Conservation (phyloP, 2,888 invertebrate species). For the Idaea biselata region DNA sequence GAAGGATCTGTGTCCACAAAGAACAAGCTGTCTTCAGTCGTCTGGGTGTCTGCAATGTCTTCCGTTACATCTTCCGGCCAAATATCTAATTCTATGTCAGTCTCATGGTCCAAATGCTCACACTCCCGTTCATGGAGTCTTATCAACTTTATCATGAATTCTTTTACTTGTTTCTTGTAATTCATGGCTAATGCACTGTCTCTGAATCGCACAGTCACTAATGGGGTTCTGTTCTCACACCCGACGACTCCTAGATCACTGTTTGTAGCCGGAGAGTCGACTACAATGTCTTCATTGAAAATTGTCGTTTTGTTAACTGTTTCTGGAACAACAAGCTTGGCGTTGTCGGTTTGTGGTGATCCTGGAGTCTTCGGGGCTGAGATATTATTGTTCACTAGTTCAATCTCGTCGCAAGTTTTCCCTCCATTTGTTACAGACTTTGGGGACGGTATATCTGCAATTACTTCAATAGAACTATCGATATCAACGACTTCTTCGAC, state of each 20-base stretch:
- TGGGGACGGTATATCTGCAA: constrained; percentile 29
- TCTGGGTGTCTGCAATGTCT: constrained; percentile 29
- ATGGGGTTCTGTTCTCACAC: constrained; percentile 64
- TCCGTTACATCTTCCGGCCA: constrained; percentile 62
- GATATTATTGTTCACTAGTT: constrained; percentile 29
- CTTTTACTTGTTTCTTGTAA: constrained; percentile 70
- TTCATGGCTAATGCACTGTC: constrained; percentile 62
- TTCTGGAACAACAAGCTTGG: not conserved
- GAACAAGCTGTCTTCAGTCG: constrained; percentile 53
- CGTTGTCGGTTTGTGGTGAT: not conserved
- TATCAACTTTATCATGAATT: constrained; percentile 68
- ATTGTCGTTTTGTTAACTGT: constrained; percentile 43
- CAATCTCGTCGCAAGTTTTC: constrained; percentile 50
- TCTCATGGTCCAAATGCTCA: constrained; percentile 50
- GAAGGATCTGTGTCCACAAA: constrained; percentile 69
- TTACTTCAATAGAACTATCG: constrained; percentile 40
- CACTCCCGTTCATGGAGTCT: constrained; percentile 50
- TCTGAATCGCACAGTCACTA: constrained; percentile 69
- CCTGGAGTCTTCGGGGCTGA: constrained; percentile 11
- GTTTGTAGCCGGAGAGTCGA: constrained; percentile 60
- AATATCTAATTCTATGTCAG: constrained; percentile 63
- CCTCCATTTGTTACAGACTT: constrained; percentile 58
- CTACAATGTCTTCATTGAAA: constrained; percentile 57
- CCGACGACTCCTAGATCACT: constrained; percentile 60
- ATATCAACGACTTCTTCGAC: constrained; percentile 38